Conservation (phyloP, 2,797 vertebrate genomes). For the Acanthurus leucopareius region DNA sequence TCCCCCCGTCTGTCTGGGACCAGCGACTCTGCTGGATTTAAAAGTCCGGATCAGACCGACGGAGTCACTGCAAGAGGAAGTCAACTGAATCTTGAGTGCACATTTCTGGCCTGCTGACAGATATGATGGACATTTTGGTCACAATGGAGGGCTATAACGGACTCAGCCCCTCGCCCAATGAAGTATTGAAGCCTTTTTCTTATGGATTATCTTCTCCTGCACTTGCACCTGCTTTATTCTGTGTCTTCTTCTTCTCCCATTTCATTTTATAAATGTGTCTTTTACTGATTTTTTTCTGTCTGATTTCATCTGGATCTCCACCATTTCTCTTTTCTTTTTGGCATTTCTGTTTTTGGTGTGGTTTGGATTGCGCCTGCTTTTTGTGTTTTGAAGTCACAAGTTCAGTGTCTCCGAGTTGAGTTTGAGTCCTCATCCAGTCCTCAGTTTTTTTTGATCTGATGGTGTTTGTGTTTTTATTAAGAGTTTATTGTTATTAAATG, state of each 20-base stretch:
- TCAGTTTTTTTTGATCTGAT: slow-evolving; percentile 56
- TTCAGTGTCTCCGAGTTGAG: slow-evolving; percentile 71
- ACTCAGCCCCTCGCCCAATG: slow-evolving; percentile 51
- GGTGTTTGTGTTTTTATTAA: slow-evolving; percentile 68
- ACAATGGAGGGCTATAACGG: slow-evolving; percentile 54
- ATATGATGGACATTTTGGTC: slow-evolving; percentile 55
- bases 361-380: slow-evolving; percentile 76
- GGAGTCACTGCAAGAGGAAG: slow-evolving; percentile 43
- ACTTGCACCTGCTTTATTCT: slow-evolving; percentile 68
- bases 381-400: slow-evolving; percentile 70
- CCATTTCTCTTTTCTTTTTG: slow-evolving; percentile 40
- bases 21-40: slow-evolving; percentile 5
- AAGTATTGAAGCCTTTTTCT: slow-evolving; percentile 75
- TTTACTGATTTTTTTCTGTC: slow-evolving; percentile 44
- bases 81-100: slow-evolving; percentile 48
- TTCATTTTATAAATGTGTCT: slow-evolving; percentile 66
- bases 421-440: slow-evolving; percentile 66
- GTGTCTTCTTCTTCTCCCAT: slow-evolving; percentile 43
- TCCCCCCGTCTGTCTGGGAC: slow-evolving; percentile 32
- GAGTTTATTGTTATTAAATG: slow-evolving; percentile 75
- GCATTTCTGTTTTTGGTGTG: slow-evolving; percentile 77
- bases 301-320: slow-evolving; percentile 41
- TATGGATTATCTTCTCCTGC: slow-evolving; percentile 65
- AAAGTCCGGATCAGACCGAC: slow-evolving; percentile 30
- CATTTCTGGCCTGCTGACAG: slow-evolving; percentile 60